Base-by-base conservation (phyloP, 2,888 invertebrate genomes). In the Drosophila multiciliata region DNA sequence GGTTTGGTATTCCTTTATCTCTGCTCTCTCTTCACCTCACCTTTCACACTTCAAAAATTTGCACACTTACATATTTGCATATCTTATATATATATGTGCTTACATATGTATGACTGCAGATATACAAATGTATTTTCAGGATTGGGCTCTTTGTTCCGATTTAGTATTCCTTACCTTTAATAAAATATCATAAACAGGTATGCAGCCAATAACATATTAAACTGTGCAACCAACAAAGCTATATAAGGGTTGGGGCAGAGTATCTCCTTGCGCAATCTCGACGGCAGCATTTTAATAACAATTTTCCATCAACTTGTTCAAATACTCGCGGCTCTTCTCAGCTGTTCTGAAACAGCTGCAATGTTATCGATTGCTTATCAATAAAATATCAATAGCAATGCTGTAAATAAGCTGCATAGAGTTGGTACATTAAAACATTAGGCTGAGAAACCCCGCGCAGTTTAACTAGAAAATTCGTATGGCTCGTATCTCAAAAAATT, bases 31-130 rank as follows among this genome's bases (percentile, higher is more conserved):
- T 26, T 17, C 57, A 42, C 38, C 42, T 57, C n/a, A 26, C 12
- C 26, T 12, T 45, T 45, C n/a, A 38, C 45, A 59, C 33, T 68
- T 54, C 2, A 15, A 48, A 15, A n/a, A 50, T 36, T 26, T 54
- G 15, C 67, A 38, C 67, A 38, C 45, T 67, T 20, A 36, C 45
- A 67, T 58, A 69, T 67, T 48, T 66, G 48, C 57, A 68, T 42
- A 52, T 38, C 40, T 40, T 20, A 32, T 32, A 15, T 29, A 49
- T n/a, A 3, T 42, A 12, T 29, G 38, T 20, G 29, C 55, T 54
- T 54, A 17, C 38, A 66, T 54, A 66, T 64, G 23, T 26, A 17
- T 23, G 23, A 4, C 20, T 8, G 26, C 17, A 49, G 9, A 49
- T 26, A 26, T 26, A 17, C 26, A 50, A 29, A 29, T 50, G 9